These are phyloP conservation scores for Chionodraco myersi DNA, from an alignment of 2,113 vertebrate genomes.

Conservation along the genomic window DNA sequence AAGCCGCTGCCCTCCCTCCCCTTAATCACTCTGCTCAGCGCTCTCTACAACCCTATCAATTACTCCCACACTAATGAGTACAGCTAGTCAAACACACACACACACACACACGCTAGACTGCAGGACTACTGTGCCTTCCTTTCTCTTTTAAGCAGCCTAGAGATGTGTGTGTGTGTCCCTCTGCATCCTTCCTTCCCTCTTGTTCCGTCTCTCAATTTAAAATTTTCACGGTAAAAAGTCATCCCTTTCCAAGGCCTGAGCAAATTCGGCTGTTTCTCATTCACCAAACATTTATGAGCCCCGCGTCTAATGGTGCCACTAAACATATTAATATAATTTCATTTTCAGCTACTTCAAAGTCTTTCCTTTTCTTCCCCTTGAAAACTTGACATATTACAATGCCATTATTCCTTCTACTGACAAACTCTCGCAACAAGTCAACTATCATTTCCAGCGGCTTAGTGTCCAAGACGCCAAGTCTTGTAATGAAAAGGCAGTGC, in stretches of 20 bases:
- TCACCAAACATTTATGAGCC: conserved; percentile 73
- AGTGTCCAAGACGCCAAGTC: conserved; percentile 67
- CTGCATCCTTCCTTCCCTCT: conserved; percentile 42
- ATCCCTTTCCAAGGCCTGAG: conserved; percentile 34
- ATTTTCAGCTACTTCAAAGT: conserved; percentile 76
- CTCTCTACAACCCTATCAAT: conserved; percentile 81
- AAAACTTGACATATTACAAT: conserved; percentile 75
- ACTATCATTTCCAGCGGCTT: conserved; percentile 69
- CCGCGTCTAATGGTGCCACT: conserved; percentile 66
- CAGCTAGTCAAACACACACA: conserved; percentile 61
- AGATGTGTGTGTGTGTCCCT: conserved; percentile 44
- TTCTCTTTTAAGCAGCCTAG: conserved; percentile 44
- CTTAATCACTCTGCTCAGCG: conserved; percentile 80
- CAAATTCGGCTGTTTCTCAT: conserved; percentile 63
- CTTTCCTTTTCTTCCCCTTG: conserved; percentile 66
- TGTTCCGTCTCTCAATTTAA: conserved; percentile 13
- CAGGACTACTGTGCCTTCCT: conserved; percentile 39
- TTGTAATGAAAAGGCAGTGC: conserved; percentile 62
- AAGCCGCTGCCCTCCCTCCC: conserved; percentile 70
- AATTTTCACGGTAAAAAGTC: conserved; percentile 50
- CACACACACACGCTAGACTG: conserved; percentile 32
- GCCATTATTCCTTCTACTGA: conserved; percentile 69
- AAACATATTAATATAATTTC: conserved; percentile 81
- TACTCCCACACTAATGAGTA: conserved; percentile 81
- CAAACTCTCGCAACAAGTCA: conserved; percentile 70